Conservation (phyloP, 2,113 vertebrate genomes). For the Anhinga anhinga region DNA sequence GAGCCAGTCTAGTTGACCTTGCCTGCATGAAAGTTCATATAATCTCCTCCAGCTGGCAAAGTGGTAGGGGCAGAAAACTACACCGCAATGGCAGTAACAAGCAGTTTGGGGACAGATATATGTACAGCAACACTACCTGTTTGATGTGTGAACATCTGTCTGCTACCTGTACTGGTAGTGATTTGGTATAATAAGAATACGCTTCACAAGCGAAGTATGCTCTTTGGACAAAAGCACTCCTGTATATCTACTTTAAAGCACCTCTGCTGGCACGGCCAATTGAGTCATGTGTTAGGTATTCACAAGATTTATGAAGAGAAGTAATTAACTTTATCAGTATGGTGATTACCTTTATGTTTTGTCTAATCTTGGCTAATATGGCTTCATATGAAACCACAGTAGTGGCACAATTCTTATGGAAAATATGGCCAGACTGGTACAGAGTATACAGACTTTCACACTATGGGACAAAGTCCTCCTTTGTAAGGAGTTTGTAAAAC, state of each 20-base stretch:
- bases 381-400: neutral
- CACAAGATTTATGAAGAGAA: neutral
- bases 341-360: neutral
- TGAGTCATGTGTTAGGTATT: neutral
- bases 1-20: neutral
- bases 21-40: neutral
- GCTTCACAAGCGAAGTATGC: neutral
- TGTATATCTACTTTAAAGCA: neutral
- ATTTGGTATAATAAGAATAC: neutral
- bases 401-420: neutral
- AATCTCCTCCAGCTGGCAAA: neutral
- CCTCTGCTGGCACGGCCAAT: neutral
- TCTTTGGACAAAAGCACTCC: neutral
- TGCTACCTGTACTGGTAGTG: neutral
- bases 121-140: neutral
- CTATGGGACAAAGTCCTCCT: neutral
- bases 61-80: neutral
- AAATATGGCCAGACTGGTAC: neutral
- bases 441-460: neutral
- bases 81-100: neutral
- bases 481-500: neutral
- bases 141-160: neutral
- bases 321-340: neutral
- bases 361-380: neutral
- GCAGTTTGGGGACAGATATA: neutral